Base-by-base conservation (phyloP, 2,888 invertebrate genomes). In the Nomada fucata region DNA sequence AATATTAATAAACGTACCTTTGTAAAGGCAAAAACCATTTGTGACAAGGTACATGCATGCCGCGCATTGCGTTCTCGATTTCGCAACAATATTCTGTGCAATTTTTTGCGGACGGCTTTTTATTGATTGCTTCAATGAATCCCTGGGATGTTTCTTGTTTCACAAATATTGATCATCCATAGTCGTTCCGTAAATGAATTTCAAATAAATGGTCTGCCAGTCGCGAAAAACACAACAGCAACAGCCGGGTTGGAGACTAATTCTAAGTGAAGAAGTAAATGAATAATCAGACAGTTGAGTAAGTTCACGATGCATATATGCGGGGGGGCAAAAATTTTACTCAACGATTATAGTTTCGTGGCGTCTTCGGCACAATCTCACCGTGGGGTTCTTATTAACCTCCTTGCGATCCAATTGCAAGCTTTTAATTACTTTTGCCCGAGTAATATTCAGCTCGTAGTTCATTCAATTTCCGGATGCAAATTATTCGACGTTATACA, bases 371-470 rank as follows among this genome's bases (percentile, higher is more conserved):
- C 64, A 52, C n/a, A 69, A 64, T 63, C 63, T 79, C 23, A 44
- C 15, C 23, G 26, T 7, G 47, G 57, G 18, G 42, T 63, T 63
- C 63, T 64, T 69, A 68, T 75, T 75, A 69, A 63, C 60, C 68
- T 36, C 44, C 63, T 75, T 23, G 78, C 75, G 57, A 68, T 68
- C 36, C 47, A 75, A 78, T 68, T 75, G 78, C 63, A 60, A 26
- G 74, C 60, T 61, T 75, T 79, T 79, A 79, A 79, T 75, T 79
- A 79, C 74, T 59, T 76, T 64, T 53, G 36, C 59, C 7, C 11
- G 26, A 20, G 36, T 70, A 70, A 74, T 47, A 77, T 68, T 63
- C 60, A 50, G 61, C 23, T 68, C 61, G 50, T 36, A 61, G 60
- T 29, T 55, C 23, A 67, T 53, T 67, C 67, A 74, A 74, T 61